These are phyloP conservation scores for Cyprinodon diabolis DNA, from an alignment of 2,797 vertebrate species.

Conservation along the genomic window DNA sequence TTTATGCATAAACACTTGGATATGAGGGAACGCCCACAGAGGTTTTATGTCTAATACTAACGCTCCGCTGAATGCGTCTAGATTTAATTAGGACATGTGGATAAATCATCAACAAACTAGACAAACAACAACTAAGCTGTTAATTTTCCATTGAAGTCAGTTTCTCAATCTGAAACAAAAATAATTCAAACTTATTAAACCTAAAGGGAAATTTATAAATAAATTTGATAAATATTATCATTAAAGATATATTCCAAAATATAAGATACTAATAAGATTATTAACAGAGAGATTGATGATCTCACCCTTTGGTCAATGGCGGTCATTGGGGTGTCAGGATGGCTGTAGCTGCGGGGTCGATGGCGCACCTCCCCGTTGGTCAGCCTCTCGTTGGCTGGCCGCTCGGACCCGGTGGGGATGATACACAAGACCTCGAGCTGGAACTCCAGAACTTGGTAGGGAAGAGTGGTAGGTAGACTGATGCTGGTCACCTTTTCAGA, in stretches of 20 bases:
- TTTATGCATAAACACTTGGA: background rate
- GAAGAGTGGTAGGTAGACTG: conserved; percentile 86
- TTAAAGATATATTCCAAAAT: too few species aligned
- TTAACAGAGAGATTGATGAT: background rate
- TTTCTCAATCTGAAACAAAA: background rate
- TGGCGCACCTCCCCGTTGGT: conserved; percentile 84
- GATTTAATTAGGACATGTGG: background rate
- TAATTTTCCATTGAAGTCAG: background rate
- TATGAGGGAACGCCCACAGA: background rate
- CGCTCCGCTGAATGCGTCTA: background rate
- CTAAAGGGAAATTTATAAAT: too few species aligned
- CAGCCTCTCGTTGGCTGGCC: conserved; percentile 75
- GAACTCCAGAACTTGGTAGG: conserved; percentile 94
- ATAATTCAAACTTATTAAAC: background rate
- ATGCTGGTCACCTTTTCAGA: conserved; percentile 97
- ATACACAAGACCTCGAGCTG: conserved; percentile 91
- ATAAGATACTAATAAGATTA: too few species aligned
- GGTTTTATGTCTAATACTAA: background rate
- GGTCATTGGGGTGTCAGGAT: conserved; percentile 82
- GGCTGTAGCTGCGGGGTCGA: conserved; percentile 82
- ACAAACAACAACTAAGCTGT: background rate
- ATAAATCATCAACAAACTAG: too few species aligned
- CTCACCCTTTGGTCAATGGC: conserved; percentile 91
- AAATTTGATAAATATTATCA: too few species aligned
- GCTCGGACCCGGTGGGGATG: conserved; percentile 81